phyloP scores from a whole-genome alignment of 1,140 invertebrate species.

The Neodiprion fabricii region DNA sequence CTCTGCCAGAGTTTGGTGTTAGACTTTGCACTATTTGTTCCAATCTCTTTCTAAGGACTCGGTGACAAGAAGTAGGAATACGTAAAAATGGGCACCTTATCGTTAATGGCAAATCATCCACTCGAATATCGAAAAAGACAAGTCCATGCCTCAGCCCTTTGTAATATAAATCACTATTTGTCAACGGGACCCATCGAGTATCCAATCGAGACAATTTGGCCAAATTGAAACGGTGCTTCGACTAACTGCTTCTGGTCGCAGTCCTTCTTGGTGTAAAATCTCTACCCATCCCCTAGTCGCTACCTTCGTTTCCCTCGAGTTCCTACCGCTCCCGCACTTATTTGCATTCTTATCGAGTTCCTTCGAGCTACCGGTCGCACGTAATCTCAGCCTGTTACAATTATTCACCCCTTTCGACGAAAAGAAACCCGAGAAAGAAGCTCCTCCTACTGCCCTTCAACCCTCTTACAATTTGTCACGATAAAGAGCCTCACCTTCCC shows the following conservation, averaged over 20 bases:
- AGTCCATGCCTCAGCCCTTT: background rate
- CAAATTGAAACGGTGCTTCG: slow-evolving; percentile 8
- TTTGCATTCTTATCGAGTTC: slow-evolving; percentile 13
- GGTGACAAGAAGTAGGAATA: no score
- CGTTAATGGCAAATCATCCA: background rate
- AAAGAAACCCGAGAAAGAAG: slow-evolving; percentile 21
- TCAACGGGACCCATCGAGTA: background rate
- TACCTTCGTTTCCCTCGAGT: background rate
- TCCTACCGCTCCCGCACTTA: background rate
- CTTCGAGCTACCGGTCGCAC: background rate
- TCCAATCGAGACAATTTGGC: slow-evolving; percentile 12
- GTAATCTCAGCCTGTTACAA: slow-evolving; percentile 48
- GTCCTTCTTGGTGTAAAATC: background rate
- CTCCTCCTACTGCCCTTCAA: background rate
- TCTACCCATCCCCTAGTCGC: background rate
- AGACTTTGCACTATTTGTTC: no score
- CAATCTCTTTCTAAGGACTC: no score
- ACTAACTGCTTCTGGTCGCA: background rate
- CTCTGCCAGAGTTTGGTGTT: no score
- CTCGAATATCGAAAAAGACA: background rate
- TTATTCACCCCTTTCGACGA: slow-evolving; percentile 46
- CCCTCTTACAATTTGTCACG: slow-evolving; percentile 41
- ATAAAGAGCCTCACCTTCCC: slow-evolving; percentile 28
- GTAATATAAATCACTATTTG: slow-evolving; percentile 4
- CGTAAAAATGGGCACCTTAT: no score